phyloP scores from a whole-genome alignment of 2,113 vertebrate genomes.

The Heptranchias perlo region DNA sequence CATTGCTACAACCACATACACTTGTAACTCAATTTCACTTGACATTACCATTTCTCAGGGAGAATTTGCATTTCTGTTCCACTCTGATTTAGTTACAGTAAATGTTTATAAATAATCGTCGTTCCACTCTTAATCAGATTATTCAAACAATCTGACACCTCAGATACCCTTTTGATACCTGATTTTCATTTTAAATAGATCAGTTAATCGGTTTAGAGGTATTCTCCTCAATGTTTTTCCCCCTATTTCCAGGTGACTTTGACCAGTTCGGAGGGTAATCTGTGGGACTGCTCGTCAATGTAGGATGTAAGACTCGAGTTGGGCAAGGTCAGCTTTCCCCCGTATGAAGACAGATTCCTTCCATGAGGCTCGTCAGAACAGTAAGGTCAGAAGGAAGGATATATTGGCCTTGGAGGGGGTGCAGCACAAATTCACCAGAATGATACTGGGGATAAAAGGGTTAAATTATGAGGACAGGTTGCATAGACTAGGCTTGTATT shows the following conservation, averaged over 20 bases:
- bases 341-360: too few species aligned
- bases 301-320: too few species aligned
- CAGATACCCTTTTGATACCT: not conserved
- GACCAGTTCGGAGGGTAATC: not conserved
- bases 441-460: too few species aligned
- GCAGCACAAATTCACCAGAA: too few species aligned
- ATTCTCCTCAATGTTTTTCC: too few species aligned
- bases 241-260: not conserved
- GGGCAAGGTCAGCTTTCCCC: too few species aligned
- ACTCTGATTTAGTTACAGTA: not conserved
- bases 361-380: too few species aligned
- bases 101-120: not conserved
- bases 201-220: not conserved
- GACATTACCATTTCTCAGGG: not conserved
- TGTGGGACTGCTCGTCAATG: too few species aligned
- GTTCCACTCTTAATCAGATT: not conserved
- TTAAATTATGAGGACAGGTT: too few species aligned
- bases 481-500: too few species aligned
- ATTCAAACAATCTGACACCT: not conserved
- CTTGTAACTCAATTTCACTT: not conserved
- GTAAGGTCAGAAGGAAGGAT: too few species aligned
- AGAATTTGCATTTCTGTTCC: not conserved
- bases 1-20: not conserved
- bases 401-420: too few species aligned
- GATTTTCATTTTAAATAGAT: not conserved